Conservation (phyloP, 1,140 invertebrate genomes). For the Ridgeia piscesae region DNA sequence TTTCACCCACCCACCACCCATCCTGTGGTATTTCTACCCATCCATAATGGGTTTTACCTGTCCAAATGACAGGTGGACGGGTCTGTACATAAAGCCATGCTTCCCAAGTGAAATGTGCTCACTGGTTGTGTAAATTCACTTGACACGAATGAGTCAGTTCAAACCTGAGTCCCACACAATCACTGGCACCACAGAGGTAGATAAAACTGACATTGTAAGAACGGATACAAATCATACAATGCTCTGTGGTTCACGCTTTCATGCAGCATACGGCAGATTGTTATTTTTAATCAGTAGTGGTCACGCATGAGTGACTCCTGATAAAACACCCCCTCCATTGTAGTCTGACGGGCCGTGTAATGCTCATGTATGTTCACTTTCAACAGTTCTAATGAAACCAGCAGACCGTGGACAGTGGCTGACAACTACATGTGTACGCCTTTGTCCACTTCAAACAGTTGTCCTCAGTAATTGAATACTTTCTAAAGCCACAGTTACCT, state of each 20-base stretch:
- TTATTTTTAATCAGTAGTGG: neutral
- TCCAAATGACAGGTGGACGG: too few species aligned
- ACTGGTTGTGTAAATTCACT: neutral
- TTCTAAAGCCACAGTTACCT: neutral
- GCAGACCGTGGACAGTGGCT: neutral
- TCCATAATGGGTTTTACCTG: too few species aligned
- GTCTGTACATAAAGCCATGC: too few species aligned
- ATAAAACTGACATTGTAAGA: neutral
- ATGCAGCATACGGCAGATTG: neutral
- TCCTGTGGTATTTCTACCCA: too few species aligned
- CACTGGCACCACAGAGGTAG: neutral
- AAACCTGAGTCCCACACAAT: neutral
- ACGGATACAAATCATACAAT: too few species aligned
- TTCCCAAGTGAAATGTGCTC: too few species aligned
- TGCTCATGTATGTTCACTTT: neutral
- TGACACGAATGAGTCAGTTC: neutral
- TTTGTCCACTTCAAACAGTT: neutral
- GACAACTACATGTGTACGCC: neutral
- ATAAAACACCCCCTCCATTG: neutral
- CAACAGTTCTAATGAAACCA: neutral
- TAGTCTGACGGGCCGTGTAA: neutral
- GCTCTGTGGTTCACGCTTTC: neutral
- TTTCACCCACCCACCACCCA: too few species aligned
- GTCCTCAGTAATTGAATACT: neutral
- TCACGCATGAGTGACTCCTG: neutral